Conservation (phyloP, 64 coral and sea anemone genomes). For the Pocillopora verrucosa region DNA sequence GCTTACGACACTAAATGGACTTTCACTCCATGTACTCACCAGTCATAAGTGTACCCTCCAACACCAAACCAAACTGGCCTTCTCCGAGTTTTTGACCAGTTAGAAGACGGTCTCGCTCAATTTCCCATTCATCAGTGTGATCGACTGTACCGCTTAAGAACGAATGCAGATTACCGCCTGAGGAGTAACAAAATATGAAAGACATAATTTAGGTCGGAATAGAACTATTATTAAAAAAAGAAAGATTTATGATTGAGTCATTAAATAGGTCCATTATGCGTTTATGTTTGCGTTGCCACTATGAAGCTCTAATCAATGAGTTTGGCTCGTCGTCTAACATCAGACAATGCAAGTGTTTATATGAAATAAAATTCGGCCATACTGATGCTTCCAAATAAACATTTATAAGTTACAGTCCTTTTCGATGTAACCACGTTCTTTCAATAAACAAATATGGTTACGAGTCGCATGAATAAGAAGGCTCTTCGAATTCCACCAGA, state of each 20-base stretch:
- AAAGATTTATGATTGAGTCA: no score
- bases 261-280: not conserved
- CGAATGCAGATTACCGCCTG: slow-evolving; percentile 2
- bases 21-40: slow-evolving; percentile 11
- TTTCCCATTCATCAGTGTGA: slow-evolving; percentile 68
- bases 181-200: not conserved
- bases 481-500: not conserved
- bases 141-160: not conserved
- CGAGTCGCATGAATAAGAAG: no score
- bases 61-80: slow-evolving; percentile 83
- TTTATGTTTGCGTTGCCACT: not conserved
- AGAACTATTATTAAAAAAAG: no score
- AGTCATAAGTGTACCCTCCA: slow-evolving; percentile 69
- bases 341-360: no score
- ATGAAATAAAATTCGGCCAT: no score
- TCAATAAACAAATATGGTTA: no score
- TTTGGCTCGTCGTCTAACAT: no score
- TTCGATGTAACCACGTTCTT: no score
- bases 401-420: no score
- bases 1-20: no score
- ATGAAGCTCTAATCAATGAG: not conserved
- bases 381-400: no score
- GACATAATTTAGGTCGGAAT: not conserved
- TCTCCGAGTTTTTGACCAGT: slow-evolving; percentile 68
- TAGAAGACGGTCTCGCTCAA: slow-evolving; percentile 60